Conservation (phyloP, 2,113 vertebrate genomes). For the Takifugu bimaculatus region DNA sequence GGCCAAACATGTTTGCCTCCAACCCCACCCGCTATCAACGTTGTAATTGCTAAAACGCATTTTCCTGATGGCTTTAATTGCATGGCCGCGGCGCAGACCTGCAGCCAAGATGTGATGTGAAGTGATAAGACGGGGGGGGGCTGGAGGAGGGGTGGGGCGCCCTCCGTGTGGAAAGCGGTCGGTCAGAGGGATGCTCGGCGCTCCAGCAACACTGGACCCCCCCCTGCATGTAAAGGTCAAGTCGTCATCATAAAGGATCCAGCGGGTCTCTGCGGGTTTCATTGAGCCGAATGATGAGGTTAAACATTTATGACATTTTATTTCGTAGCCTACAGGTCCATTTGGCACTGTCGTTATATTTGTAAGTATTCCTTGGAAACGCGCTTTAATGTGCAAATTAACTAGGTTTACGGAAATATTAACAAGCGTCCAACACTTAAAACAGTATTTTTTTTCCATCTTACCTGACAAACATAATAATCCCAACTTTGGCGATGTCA, state of each 20-base stretch:
- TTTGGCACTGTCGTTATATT: too few relatives aligned
- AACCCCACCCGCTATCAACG: constrained; percentile 26
- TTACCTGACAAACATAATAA: constrained; percentile 81
- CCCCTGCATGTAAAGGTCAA: constrained; percentile 10
- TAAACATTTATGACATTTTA: background rate
- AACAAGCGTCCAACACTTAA: too few relatives aligned
- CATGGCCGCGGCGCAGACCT: constrained; percentile 6
- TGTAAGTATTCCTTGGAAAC: too few relatives aligned
- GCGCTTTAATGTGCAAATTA: too few relatives aligned
- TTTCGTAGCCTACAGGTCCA: background rate
- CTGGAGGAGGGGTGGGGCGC: constrained; percentile 7
- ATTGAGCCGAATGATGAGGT: background rate
- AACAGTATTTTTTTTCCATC: background rate
- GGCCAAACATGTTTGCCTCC: too few relatives aligned
- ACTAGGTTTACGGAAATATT: too few relatives aligned
- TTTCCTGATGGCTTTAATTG: constrained; percentile 38
- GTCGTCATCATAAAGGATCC: constrained; percentile 7
- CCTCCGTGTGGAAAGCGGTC: too few relatives aligned
- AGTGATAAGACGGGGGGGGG: constrained; percentile 32
- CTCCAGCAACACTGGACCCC: background rate
- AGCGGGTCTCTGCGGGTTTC: background rate
- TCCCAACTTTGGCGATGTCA: constrained; percentile 79
- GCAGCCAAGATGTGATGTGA: constrained; percentile 47
- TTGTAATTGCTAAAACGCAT: constrained; percentile 36
- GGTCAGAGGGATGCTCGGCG: background rate